phyloP scores from a whole-genome alignment of 2,888 invertebrate species.

The Anoplius nigerrimus region DNA sequence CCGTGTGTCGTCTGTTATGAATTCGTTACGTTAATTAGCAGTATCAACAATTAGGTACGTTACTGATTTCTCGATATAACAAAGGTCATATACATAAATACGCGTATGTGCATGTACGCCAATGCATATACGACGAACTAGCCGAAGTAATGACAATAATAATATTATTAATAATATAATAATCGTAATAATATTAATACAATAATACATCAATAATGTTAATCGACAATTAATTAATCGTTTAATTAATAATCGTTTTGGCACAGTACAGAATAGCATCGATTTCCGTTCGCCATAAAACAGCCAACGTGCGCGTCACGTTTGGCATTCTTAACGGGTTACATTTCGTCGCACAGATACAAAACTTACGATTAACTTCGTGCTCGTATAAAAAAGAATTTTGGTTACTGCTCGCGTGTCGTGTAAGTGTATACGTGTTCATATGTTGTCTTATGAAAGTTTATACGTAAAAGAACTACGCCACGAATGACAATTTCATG shows the following conservation, averaged over 20 bases:
- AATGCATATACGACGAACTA: constrained; percentile 30
- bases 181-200: too few relatives aligned
- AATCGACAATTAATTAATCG: constrained; percentile 29
- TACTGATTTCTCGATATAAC: constrained; percentile 31
- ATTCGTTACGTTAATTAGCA: constrained; percentile 44
- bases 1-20: constrained; percentile 8
- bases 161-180: not conserved
- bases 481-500: too few relatives aligned
- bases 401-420: constrained; percentile 3
- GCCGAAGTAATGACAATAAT: constrained; percentile 30
- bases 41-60: constrained; percentile 41
- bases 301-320: constrained; percentile 14
- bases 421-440: not conserved
- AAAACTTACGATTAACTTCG: constrained; percentile 29
- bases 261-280: constrained; percentile 64
- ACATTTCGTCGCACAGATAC: constrained; percentile 24
- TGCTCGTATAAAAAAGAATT: constrained; percentile 25
- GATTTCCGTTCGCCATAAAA: constrained; percentile 41
- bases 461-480: too few relatives aligned
- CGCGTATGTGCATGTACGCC: constrained; percentile 18
- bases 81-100: constrained; percentile 21
- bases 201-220: not conserved
- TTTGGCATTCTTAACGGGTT: constrained; percentile 14
- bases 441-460: too few relatives aligned
- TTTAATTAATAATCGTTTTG: constrained; percentile 63